A percentile compares a stretch with the other conserved stretches of the same genome.
Conservation (phyloP, 2,888 invertebrate genomes). For the Drosophila longiperda region DNA sequence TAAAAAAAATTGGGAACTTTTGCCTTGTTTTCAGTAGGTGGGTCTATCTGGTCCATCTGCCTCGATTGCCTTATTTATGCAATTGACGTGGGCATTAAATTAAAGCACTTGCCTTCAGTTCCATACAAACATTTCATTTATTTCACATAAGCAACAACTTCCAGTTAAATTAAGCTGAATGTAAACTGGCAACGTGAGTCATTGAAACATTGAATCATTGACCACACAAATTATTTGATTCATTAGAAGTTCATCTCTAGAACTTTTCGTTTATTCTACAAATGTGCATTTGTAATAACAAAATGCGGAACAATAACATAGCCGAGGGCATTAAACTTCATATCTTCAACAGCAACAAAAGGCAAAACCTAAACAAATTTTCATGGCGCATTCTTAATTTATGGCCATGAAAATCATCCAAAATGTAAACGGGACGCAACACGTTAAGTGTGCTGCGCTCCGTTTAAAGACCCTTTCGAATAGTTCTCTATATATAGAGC, state of each 20-base stretch:
- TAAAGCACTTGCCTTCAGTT: conserved; percentile 73
- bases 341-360: conserved; percentile 8
- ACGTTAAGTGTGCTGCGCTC: conserved; percentile 30
- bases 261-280: not conserved
- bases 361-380: conserved; percentile 38
- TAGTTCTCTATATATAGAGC: conserved; percentile 48
- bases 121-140: conserved; percentile 73
- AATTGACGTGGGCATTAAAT: conserved; percentile 70
- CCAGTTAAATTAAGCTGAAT: conserved; percentile 6
- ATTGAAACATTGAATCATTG: not conserved
- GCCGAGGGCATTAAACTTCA: conserved; percentile 46
- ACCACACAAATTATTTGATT: conserved; percentile 34
- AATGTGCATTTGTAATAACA: conserved; percentile 27
- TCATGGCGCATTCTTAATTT: conserved; percentile 46
- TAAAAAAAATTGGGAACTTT: conserved; percentile 26
- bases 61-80: conserved; percentile 50
- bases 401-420: conserved; percentile 36
- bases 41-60: not conserved
- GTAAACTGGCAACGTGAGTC: conserved; percentile 19
- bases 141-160: conserved; percentile 66
- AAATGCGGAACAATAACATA: conserved; percentile 37
- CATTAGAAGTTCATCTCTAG: conserved; percentile 22
- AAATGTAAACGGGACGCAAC: conserved; percentile 47
- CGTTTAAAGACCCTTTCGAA: conserved; percentile 27
- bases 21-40: not conserved